These are phyloP conservation scores for Uropetala carovei DNA, from an alignment of 2,888 invertebrate genomes.

Conservation along the genomic window DNA sequence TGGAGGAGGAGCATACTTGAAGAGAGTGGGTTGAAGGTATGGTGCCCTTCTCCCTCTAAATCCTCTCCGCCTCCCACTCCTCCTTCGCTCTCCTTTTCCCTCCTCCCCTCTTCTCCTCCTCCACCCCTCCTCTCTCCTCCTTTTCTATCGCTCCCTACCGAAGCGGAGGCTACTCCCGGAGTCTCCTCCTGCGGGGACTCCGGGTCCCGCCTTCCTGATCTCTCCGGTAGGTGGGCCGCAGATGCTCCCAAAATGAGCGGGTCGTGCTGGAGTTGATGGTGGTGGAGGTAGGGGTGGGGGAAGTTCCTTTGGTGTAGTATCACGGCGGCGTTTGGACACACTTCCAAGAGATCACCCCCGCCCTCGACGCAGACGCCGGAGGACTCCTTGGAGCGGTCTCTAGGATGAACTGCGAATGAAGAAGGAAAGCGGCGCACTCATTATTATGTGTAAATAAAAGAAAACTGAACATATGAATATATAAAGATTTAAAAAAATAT, in stretches of 20 bases:
- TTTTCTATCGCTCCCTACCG: neutral
- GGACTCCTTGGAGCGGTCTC: slow-evolving; percentile 9
- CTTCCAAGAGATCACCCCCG: slow-evolving; percentile 23
- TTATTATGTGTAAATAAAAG: neutral
- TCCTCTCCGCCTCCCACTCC: slow-evolving; percentile 30
- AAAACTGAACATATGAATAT: neutral
- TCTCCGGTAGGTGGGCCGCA: slow-evolving; percentile 44
- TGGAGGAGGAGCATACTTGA: slow-evolving; percentile 96
- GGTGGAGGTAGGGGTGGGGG: slow-evolving; percentile 44
- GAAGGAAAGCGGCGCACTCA: neutral
- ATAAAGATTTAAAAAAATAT: neutral
- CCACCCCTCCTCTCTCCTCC: neutral
- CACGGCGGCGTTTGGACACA: slow-evolving; percentile 58
- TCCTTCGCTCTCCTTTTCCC: slow-evolving; percentile 18
- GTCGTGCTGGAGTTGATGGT: slow-evolving; percentile 30
- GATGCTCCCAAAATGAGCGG: slow-evolving; percentile 31
- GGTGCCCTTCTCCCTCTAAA: slow-evolving; percentile 71
- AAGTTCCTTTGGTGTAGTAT: slow-evolving; percentile 53
- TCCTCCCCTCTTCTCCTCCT: slow-evolving; percentile 18
- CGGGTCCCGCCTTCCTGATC: slow-evolving; percentile 53
- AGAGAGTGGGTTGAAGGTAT: slow-evolving; percentile 77
- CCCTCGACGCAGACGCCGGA: slow-evolving; percentile 40
- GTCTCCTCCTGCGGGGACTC: slow-evolving; percentile 39
- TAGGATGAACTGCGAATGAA: slow-evolving; percentile 8
- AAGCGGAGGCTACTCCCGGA: slow-evolving; percentile 52